Evolutionary conservation across 2,888 invertebrate species (phyloP), one percentile per base, ranked within the genome.

Genomic region (Notodonta dromedarius): DNA sequence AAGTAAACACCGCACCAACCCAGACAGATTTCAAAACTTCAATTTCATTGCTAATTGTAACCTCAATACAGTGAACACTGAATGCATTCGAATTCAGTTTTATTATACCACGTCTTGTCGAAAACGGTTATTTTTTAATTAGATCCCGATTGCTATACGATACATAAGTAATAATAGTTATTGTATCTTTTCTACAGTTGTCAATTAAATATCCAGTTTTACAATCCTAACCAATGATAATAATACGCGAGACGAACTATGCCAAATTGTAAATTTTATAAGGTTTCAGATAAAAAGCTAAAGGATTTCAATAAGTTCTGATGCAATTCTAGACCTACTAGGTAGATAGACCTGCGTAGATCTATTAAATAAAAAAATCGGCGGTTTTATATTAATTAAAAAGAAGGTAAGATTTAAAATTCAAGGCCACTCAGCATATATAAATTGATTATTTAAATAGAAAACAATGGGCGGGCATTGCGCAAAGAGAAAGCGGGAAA

Each of bases 401-500:
- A 16, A 50, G 16, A 1, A 4, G 40, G 0, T 40, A 13, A 42
- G 40, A 12, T 55, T 40, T 40, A 40, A 24, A 55, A 14, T 55
- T 55, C 42, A 55, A 40, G 40, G 16, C 55, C 40, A 44, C n/a
- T 46, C n/a, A 11, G 2, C 39, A 59, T 40, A 40, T 82, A 70
- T 70, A 69, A 75, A 71, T 76, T 75, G 73, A 79, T 85, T 84
- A 85, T 85, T 86, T 85, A 85, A 86, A 85, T 80, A 80, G 78
- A 76, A 86, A 87, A 85, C 83, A 82, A 77, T 73, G 79, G 24
- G 83, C 83, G 78, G 82, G 59, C 61, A 68, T 85, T 83, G 83
- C 78, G 84, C 82, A 88, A 89, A 76, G 82, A 82, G 91, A 92
- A 91, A 93, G 89, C 80, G 84, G 85, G 79, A 86, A 87, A 82